Conservation (phyloP, 2,888 invertebrate species). For the Amphipoea lucens region DNA sequence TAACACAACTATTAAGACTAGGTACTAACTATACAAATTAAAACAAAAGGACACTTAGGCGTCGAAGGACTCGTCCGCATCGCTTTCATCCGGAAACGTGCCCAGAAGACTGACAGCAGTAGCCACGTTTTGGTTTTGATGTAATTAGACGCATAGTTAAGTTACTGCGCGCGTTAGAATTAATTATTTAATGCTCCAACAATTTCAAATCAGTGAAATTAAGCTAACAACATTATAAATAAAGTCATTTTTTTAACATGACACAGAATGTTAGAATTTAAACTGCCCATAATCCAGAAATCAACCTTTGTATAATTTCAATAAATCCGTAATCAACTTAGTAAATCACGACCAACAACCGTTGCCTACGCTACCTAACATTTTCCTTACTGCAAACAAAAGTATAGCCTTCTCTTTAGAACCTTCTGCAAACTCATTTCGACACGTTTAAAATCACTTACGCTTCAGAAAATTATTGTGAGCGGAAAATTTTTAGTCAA, state of each 20-base stretch:
- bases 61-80: no score
- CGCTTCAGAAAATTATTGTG: constrained; percentile 20
- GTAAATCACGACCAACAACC: no score
- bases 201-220: neutral
- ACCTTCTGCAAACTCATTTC: constrained; percentile 7
- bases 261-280: neutral
- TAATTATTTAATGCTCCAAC: constrained; percentile 2
- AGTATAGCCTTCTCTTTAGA: neutral
- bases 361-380: neutral
- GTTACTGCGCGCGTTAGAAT: neutral
- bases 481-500: constrained; percentile 30
- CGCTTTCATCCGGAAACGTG: no score
- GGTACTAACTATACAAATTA: neutral
- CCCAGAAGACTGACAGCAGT: neutral
- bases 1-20: neutral
- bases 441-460: constrained; percentile 28
- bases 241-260: neutral
- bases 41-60: no score
- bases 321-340: neutral
- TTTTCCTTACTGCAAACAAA: constrained; percentile 5
- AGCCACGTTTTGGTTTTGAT: neutral
- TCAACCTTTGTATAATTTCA: neutral
- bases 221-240: neutral
- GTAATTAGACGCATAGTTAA: neutral
- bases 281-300: neutral